phyloP scores from a whole-genome alignment of 2,888 invertebrate genomes.

The Folsomia manolachei region DNA sequence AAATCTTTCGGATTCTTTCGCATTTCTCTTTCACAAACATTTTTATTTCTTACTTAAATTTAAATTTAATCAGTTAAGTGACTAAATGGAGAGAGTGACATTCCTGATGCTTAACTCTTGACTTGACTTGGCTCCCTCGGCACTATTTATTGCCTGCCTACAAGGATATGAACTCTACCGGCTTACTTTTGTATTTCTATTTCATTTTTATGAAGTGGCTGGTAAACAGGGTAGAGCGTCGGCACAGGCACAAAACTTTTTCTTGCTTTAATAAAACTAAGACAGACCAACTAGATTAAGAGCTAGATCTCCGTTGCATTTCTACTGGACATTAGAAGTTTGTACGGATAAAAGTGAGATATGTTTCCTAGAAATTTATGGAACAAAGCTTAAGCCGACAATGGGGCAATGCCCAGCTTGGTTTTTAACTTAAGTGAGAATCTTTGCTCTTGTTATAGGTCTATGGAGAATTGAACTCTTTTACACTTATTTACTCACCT shows the following conservation, averaged over 20 bases:
- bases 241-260: no score
- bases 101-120: neutral
- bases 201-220: neutral
- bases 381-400: neutral
- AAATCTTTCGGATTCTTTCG: slow-evolving; percentile 13
- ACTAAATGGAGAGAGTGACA: slow-evolving; percentile 1
- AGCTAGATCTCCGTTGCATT: no score
- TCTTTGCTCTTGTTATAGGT: neutral
- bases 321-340: no score
- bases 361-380: neutral
- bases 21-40: neutral
- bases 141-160: neutral
- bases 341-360: neutral
- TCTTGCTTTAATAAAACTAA: no score
- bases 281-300: no score
- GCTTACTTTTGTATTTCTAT: neutral
- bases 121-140: neutral
- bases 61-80: slow-evolving; percentile 10
- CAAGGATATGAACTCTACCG: neutral
- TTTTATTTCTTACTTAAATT: slow-evolving; percentile 10
- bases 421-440: neutral
- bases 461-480: neutral
- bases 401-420: neutral
- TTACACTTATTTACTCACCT: no score
- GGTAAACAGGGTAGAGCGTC: no score